Evolutionary conservation across 2,888 invertebrate species (phyloP).

Genomic region (Pristionchus arcanus): DNA sequence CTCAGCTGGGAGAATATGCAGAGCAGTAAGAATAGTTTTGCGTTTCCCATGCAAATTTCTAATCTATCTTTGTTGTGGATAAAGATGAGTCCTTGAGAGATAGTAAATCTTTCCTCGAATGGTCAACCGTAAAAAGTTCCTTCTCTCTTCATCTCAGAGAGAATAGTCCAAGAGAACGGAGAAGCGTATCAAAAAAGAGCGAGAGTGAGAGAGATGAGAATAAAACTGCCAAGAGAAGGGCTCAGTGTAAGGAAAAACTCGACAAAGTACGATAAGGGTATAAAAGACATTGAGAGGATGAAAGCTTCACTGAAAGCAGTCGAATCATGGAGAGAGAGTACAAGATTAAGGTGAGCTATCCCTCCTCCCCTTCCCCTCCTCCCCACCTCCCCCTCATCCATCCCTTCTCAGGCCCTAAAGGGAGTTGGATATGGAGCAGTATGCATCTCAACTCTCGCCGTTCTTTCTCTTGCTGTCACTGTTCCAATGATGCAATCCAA

Average conservation of each 20-base stretch:
- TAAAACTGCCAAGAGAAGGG: slow-evolving; percentile 44
- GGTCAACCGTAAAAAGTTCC: slow-evolving; percentile 37
- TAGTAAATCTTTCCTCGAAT: not conserved
- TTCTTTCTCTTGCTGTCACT: slow-evolving; percentile 23
- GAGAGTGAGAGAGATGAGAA: slow-evolving; percentile 4
- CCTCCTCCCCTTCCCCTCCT: not conserved
- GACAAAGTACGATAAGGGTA: slow-evolving; percentile 34
- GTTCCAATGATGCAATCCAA: slow-evolving; percentile 13
- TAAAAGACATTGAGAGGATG: slow-evolving; percentile 3
- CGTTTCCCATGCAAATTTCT: not conserved
- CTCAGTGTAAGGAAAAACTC: slow-evolving; percentile 48
- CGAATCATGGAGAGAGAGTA: slow-evolving; percentile 24
- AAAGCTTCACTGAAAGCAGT: slow-evolving; percentile 7
- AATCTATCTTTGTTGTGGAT: not conserved
- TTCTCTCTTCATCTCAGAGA: not conserved
- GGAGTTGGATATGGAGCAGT: slow-evolving; percentile 31
- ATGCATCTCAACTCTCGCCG: slow-evolving; percentile 14
- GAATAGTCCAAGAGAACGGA: slow-evolving; percentile 6
- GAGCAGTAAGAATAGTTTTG: not conserved
- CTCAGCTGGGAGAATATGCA: too few species aligned
- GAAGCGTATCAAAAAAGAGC: not conserved
- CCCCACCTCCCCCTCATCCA: not conserved
- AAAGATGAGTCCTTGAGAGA: not conserved
- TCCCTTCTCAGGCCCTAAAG: slow-evolving; percentile 15
- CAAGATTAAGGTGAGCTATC: slow-evolving; percentile 35